Percentiles rank a stretch among this genome's conserved stretches.
Conservation (phyloP, 2,797 vertebrate genomes). For the Leptodactylus fallax region DNA sequence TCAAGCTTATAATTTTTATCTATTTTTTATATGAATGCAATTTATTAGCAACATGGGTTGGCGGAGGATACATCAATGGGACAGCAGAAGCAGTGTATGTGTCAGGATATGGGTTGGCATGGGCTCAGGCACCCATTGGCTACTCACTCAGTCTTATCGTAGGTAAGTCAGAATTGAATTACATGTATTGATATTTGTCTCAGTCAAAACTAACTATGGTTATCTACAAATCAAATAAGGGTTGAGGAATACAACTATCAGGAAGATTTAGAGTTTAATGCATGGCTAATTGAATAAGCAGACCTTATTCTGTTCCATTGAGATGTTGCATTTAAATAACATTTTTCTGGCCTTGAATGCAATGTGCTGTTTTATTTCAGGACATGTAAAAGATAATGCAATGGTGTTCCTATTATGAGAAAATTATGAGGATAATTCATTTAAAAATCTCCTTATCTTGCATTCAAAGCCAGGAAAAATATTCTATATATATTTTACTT, state of each 20-base stretch:
- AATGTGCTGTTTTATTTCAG: conserved; percentile 35
- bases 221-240: conserved; percentile 28
- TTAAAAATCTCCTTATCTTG: background rate
- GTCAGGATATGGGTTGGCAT: conserved; percentile 89
- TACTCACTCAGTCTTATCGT: conserved; percentile 93
- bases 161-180: conserved; percentile 79
- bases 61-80: conserved; percentile 97
- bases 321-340: conserved; percentile 32
- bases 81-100: conserved; percentile 96
- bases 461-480: background rate
- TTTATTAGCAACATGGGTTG: conserved; percentile 94
- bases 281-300: conserved; percentile 49
- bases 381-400: conserved; percentile 12
- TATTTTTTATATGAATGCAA: background rate
- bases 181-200: conserved; percentile 56
- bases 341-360: conserved; percentile 33
- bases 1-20: background rate
- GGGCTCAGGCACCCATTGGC: conserved; percentile 97
- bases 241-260: conserved; percentile 37
- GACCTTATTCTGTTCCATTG: conserved; percentile 38
- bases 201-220: conserved; percentile 26
- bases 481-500: too few species aligned
- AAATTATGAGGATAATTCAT: background rate
- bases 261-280: conserved; percentile 24
- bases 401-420: conserved; percentile 12